Conservation (phyloP, 2,113 vertebrate genomes). For the Rostratula benghalensis region DNA sequence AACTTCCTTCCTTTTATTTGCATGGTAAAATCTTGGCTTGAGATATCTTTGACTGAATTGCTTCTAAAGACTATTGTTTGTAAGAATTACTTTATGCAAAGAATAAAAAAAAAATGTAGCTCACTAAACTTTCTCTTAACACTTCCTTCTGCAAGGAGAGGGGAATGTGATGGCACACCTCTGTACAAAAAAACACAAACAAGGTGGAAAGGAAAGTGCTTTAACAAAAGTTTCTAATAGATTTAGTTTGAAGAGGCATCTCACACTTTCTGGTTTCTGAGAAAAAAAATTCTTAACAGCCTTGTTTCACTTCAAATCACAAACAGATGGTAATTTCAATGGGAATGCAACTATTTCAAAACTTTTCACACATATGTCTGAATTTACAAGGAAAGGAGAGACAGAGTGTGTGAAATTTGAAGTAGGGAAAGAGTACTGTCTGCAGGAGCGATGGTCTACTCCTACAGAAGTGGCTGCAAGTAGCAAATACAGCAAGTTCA, state of each 20-base stretch:
- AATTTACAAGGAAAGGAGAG: not conserved
- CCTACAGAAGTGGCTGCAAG: not conserved
- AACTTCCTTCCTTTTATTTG: constrained; percentile 54
- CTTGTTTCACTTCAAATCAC: constrained; percentile 11
- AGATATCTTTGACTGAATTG: not conserved
- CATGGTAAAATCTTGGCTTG: not conserved
- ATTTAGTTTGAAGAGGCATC: constrained; percentile 18
- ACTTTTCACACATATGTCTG: not conserved
- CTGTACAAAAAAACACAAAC: not conserved
- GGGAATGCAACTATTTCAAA: not conserved
- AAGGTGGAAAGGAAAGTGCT: not conserved
- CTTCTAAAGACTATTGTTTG: constrained; percentile 10
- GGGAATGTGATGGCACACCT: not conserved
- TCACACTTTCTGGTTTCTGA: not conserved
- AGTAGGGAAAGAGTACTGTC: not conserved
- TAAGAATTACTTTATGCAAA: constrained; percentile 24
- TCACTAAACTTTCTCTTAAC: constrained; percentile 11
- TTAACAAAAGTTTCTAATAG: not conserved
- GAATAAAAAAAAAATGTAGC: not conserved
- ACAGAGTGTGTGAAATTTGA: not conserved
- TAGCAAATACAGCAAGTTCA: not conserved
- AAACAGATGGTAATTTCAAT: not conserved
- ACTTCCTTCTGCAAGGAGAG: not conserved
- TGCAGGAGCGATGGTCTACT: not conserved
- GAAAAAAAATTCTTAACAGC: not conserved